These are phyloP conservation scores for Etheostoma spectabile DNA, from an alignment of 2,113 vertebrate genomes.

Conservation along the genomic window DNA sequence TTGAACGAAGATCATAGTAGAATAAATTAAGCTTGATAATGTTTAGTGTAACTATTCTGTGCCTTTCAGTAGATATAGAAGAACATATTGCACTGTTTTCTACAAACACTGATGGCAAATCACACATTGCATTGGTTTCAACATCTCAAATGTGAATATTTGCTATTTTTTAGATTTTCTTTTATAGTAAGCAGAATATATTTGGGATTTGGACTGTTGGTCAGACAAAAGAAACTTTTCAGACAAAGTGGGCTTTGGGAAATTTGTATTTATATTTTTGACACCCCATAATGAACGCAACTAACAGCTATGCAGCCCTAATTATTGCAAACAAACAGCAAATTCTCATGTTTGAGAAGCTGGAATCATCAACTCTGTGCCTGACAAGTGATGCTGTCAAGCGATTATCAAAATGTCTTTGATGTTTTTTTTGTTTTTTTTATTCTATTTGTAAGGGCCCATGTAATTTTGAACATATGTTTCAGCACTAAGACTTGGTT, in stretches of 20 bases:
- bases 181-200: background rate
- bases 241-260: background rate
- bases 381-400: background rate
- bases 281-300: background rate
- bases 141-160: too few species aligned
- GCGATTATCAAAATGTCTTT: background rate
- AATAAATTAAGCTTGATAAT: background rate
- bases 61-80: background rate
- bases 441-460: too few species aligned
- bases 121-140: background rate
- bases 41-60: background rate
- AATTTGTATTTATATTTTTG: background rate
- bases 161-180: too few species aligned
- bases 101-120: background rate
- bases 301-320: background rate
- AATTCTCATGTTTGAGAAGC: background rate
- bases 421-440: too few species aligned
- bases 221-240: background rate
- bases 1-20: slow-evolving; percentile 4
- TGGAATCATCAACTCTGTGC: background rate
- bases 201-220: background rate
- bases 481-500: background rate
- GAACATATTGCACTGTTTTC: background rate
- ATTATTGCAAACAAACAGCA: background rate
- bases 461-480: too few species aligned